phyloP scores from a whole-genome alignment of 2,113 vertebrate genomes.

The Xyliphius kryptos region DNA sequence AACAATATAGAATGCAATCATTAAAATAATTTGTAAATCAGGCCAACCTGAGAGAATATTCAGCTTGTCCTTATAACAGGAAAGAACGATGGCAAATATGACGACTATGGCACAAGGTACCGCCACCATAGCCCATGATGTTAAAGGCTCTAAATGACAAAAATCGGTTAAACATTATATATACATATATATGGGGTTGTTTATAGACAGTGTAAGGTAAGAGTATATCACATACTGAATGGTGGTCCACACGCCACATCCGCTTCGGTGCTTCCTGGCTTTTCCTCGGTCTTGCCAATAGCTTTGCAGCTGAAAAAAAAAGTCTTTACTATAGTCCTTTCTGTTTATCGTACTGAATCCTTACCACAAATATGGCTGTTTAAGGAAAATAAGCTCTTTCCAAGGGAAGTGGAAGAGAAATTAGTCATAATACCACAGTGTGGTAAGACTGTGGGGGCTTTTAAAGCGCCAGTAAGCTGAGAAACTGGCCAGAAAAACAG shows the following conservation, averaged over 20 bases:
- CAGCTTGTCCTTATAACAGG: slow-evolving; percentile 71
- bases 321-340: slow-evolving; percentile 7
- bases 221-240: slow-evolving; percentile 44
- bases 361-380: slow-evolving; percentile 39
- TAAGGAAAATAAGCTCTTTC: slow-evolving; percentile 41
- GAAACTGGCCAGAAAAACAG: slow-evolving; percentile 34
- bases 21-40: neutral
- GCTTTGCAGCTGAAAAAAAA: slow-evolving; percentile 60
- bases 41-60: slow-evolving; percentile 52
- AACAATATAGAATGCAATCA: neutral
- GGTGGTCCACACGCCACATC: slow-evolving; percentile 58
- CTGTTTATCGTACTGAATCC: slow-evolving; percentile 23
- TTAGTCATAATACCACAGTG: slow-evolving; percentile 46
- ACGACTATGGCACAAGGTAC: slow-evolving; percentile 61
- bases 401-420: slow-evolving; percentile 48
- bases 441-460: slow-evolving; percentile 41
- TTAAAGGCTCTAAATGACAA: slow-evolving; percentile 41
- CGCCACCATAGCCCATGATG: slow-evolving; percentile 62
- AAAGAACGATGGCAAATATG: slow-evolving; percentile 62
- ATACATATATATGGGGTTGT: neutral
- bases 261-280: slow-evolving; percentile 48
- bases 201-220: neutral
- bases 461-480: slow-evolving; percentile 35
- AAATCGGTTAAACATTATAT: neutral
- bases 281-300: slow-evolving; percentile 52